Conservation (phyloP, 2,113 vertebrate genomes). For the Sinocyclocheilus anshuiensis region DNA sequence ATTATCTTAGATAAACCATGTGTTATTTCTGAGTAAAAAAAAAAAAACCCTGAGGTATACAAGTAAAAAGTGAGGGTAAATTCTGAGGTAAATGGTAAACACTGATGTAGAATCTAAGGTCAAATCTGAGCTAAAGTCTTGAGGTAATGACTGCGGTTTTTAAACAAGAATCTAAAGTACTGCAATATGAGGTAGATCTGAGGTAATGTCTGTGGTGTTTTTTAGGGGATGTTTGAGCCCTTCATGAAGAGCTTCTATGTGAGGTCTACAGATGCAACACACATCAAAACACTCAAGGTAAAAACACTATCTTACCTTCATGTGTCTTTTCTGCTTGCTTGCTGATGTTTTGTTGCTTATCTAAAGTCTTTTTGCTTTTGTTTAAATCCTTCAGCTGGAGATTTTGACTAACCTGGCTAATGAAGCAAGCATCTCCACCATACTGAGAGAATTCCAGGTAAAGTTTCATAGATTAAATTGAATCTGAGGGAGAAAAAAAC, state of each 20-base stretch:
- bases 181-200: not conserved
- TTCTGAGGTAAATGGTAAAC: too few relatives aligned
- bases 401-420: constrained; percentile 95
- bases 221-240: constrained; percentile 93
- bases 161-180: not conserved
- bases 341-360: not conserved
- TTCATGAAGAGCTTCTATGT: constrained; percentile 98
- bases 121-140: not conserved
- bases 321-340: not conserved
- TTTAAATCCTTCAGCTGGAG: constrained; percentile 81
- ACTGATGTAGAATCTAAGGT: not conserved
- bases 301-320: not conserved
- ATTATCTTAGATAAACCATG: too few relatives aligned
- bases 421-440: constrained; percentile 93
- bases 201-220: not conserved
- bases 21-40: too few relatives aligned
- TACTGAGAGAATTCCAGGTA: constrained; percentile 96
- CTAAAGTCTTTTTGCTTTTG: not conserved
- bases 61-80: too few relatives aligned
- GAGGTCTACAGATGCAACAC: constrained; percentile 94
- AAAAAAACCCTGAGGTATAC: too few relatives aligned
- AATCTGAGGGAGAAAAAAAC: not conserved
- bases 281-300: constrained; percentile 98
- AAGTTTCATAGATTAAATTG: not conserved
- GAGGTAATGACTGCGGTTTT: not conserved